These are phyloP conservation scores for Drosophila kohkoa DNA, from an alignment of 1,140 invertebrate species.

Conservation along the genomic window DNA sequence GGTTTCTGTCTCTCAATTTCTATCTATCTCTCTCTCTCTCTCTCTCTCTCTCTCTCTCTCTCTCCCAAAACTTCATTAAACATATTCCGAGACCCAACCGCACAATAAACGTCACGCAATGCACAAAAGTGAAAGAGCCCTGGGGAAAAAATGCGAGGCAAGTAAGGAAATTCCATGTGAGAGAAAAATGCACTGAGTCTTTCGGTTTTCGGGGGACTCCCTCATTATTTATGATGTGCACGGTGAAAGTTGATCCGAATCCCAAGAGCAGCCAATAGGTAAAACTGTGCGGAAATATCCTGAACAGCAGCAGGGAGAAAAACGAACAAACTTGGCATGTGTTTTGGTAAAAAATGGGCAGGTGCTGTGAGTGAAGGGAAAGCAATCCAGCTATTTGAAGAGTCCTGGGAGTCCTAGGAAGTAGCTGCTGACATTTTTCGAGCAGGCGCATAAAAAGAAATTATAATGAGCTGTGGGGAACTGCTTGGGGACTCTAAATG, in stretches of 20 bases:
- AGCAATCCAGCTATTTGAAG: slow-evolving; percentile 7
- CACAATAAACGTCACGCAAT: slow-evolving; percentile 74
- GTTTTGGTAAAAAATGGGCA: slow-evolving; percentile 51
- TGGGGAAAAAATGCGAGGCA: slow-evolving; percentile 32
- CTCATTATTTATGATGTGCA: slow-evolving; percentile 74
- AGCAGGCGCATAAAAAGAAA: slow-evolving; percentile 11
- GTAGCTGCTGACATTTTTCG: slow-evolving; percentile 10
- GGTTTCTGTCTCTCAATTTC: slow-evolving; percentile 11
- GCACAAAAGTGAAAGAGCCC: slow-evolving; percentile 57
- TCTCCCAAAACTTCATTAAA: slow-evolving; percentile 62
- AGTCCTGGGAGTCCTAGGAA: slow-evolving; percentile 10
- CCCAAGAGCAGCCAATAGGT: no score
- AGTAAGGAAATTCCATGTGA: slow-evolving; percentile 65
- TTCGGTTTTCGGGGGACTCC: slow-evolving; percentile 2
- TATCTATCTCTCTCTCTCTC: not conserved
- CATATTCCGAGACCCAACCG: slow-evolving; percentile 63
- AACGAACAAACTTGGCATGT: slow-evolving; percentile 61
- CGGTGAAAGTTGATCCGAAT: slow-evolving; percentile 82
- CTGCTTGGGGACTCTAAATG: no score
- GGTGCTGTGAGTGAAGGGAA: slow-evolving; percentile 21
- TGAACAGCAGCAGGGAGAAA: not conserved
- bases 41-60: not conserved
- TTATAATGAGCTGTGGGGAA: slow-evolving; percentile 15
- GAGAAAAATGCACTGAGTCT: slow-evolving; percentile 39
- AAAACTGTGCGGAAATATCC: not conserved